Percentiles rank a stretch among this genome's conserved stretches.
Evolutionary conservation across 2,113 vertebrate species (phyloP).

Genomic region (Falcunculus frontatus): DNA sequence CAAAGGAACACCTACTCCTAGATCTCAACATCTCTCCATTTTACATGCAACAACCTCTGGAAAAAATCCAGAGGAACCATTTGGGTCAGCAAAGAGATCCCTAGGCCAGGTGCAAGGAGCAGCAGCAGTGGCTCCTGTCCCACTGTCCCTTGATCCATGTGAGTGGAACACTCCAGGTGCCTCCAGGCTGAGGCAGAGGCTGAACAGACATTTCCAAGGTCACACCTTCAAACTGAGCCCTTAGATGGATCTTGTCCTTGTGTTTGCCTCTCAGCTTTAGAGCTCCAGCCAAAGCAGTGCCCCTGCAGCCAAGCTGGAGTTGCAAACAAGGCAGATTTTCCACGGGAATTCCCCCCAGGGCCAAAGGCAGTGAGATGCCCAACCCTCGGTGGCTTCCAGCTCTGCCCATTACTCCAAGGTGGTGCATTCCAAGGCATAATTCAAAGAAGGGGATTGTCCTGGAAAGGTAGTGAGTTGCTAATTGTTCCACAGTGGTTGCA

Average conservation of each 20-base stretch:
- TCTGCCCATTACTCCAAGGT: accelerated
- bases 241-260: not conserved
- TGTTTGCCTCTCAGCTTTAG: not conserved
- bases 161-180: not conserved
- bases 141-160: accelerated
- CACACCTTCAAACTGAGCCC: not conserved
- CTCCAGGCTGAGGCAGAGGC: not conserved
- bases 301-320: not conserved
- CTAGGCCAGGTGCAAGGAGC: not conserved
- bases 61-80: not conserved
- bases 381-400: not conserved
- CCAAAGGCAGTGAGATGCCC: not conserved
- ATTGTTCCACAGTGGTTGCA: not conserved
- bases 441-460: not conserved
- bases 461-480: not conserved
- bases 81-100: not conserved
- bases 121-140: not conserved
- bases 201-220: not conserved
- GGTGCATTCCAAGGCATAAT: not conserved
- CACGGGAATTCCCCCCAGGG: not conserved
- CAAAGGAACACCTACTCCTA: not conserved
- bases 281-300: not conserved
- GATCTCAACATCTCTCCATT: not conserved
- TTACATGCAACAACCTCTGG: not conserved
- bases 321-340: not conserved